A percentile compares a stretch with the other conserved stretches of the same genome.
Conservation (phyloP, 2,888 invertebrate genomes). For the Cyaniris semiargus region DNA sequence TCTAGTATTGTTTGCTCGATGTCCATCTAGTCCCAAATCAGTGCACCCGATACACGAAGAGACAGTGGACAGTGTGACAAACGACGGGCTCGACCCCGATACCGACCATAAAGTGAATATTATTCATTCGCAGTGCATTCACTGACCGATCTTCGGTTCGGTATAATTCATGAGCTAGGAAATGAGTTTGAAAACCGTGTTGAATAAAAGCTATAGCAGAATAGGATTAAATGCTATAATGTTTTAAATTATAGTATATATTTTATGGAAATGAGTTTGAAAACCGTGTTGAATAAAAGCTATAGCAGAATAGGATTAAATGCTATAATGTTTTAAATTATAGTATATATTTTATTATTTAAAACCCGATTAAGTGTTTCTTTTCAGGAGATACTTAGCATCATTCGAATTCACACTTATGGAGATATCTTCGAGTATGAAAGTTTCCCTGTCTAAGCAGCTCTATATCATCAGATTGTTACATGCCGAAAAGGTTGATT, state of each 20-base stretch:
- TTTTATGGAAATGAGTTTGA: not conserved
- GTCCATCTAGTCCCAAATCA: not conserved
- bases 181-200: not conserved
- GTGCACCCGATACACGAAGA: not conserved
- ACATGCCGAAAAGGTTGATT: too few species aligned
- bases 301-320: not conserved
- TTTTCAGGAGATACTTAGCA: too few species aligned
- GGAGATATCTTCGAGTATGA: too few species aligned
- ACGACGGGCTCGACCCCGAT: conserved; percentile 19
- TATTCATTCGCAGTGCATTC: conserved; percentile 22
- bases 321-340: not conserved
- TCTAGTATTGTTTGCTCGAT: too few species aligned
- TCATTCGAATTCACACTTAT: too few species aligned
- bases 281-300: not conserved
- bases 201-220: not conserved
- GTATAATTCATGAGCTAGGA: conserved; percentile 10
- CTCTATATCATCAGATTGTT: too few species aligned
- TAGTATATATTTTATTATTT: not conserved
- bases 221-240: not conserved
- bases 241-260: not conserved
- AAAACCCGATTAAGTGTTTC: too few species aligned
- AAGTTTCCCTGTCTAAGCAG: too few species aligned
- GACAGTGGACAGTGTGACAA: conserved; percentile 14
- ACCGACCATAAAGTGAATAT: not conserved
- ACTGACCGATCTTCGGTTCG: conserved; percentile 14